phyloP scores from a whole-genome alignment of 2,888 invertebrate species.

The Temnothorax unifasciatus region DNA sequence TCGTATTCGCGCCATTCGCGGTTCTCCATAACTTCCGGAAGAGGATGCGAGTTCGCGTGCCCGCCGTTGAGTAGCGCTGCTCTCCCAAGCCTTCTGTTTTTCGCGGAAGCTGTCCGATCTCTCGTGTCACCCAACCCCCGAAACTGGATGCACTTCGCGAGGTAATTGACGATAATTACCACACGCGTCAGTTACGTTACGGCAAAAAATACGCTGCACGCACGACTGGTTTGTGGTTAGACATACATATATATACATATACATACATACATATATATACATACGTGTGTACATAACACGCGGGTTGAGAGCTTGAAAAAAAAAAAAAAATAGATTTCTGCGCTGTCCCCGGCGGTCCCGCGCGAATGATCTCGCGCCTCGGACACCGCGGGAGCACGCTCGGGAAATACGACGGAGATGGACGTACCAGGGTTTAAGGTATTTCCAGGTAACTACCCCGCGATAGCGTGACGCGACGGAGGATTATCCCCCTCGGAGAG shows the following conservation, averaged over 20 bases:
- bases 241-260: constrained; percentile 1
- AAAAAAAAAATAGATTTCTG: background rate
- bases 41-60: background rate
- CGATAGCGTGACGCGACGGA: background rate
- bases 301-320: background rate
- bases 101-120: constrained; percentile 63
- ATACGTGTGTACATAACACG: background rate
- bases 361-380: constrained; percentile 7
- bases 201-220: background rate
- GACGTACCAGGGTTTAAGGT: background rate
- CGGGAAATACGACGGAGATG: constrained; percentile 25
- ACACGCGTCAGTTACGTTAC: constrained; percentile 28
- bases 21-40: too few species aligned
- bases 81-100: constrained; percentile 72
- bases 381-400: background rate
- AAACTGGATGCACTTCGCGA: constrained; percentile 63
- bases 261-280: background rate
- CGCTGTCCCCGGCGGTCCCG: background rate
- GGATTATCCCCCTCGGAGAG: background rate
- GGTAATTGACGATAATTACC: constrained; percentile 51
- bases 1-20: too few species aligned
- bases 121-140: constrained; percentile 61
- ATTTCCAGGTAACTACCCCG: background rate
- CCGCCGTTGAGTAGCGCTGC: constrained; percentile 72
- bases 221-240: constrained; percentile 33